A percentile compares a stretch with the other conserved stretches of the same genome.
Conservation (phyloP, 2,888 invertebrate species). For the Baccha elongata region DNA sequence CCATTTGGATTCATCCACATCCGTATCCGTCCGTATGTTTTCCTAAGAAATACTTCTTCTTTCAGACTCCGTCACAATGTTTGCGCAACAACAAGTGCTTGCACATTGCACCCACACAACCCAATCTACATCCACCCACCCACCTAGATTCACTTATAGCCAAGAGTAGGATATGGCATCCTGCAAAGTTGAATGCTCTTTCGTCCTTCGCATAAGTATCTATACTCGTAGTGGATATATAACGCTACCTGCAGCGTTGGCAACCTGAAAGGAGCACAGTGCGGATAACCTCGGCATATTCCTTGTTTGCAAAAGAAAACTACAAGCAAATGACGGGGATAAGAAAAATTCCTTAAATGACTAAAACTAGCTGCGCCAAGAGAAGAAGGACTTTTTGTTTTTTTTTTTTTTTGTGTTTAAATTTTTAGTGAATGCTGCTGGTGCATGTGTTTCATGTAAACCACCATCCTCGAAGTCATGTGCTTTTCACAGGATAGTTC, state of each 20-base stretch:
- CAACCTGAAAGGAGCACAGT: slow-evolving; percentile 43
- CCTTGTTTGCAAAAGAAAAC: slow-evolving; percentile 33
- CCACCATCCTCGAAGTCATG: slow-evolving; percentile 61
- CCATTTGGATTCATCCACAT: slow-evolving; percentile 57
- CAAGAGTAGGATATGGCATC: slow-evolving; percentile 41
- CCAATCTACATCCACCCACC: background rate
- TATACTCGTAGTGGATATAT: background rate
- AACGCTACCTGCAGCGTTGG: slow-evolving; percentile 25
- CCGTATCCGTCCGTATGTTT: slow-evolving; percentile 50
- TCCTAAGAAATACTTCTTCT: slow-evolving; percentile 54
- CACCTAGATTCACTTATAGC: background rate
- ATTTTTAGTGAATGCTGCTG: slow-evolving; percentile 14
- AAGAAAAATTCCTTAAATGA: slow-evolving; percentile 63
- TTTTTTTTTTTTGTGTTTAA: slow-evolving; percentile 7
- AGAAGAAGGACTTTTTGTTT: slow-evolving; percentile 13
- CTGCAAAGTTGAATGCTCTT: slow-evolving; percentile 70
- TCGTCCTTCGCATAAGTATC: slow-evolving; percentile 54
- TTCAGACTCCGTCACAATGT: slow-evolving; percentile 58
- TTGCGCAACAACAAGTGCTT: slow-evolving; percentile 62
- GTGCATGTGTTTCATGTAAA: slow-evolving; percentile 28
- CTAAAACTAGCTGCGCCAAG: slow-evolving; percentile 61
- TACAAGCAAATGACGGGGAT: slow-evolving; percentile 53
- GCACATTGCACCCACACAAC: slow-evolving; percentile 4
- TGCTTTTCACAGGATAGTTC: slow-evolving; percentile 73
- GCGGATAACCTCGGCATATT: slow-evolving; percentile 67